Conservation (phyloP, 2,888 invertebrate genomes). For the Uloborus plumipes region DNA sequence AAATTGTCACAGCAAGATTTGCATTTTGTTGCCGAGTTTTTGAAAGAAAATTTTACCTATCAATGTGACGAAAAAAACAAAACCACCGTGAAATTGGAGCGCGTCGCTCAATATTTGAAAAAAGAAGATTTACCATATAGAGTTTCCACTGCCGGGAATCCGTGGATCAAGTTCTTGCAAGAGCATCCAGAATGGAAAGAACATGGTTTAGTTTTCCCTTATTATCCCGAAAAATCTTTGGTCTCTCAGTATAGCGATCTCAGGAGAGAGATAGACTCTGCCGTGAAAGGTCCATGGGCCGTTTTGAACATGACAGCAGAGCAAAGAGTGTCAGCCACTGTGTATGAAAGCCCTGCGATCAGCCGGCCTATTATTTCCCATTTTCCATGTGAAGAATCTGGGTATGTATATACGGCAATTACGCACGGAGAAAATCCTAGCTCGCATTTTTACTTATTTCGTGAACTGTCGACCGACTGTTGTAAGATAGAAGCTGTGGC, state of each 20-base stretch:
- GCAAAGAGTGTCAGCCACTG: background rate
- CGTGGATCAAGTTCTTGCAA: slow-evolving; percentile 78
- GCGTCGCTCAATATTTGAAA: slow-evolving; percentile 90
- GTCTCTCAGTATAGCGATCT: slow-evolving; percentile 84
- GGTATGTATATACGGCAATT: slow-evolving; percentile 50
- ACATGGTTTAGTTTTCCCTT: slow-evolving; percentile 78
- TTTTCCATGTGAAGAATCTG: slow-evolving; percentile 14
- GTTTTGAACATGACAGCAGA: slow-evolving; percentile 39
- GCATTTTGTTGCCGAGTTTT: slow-evolving; percentile 90
- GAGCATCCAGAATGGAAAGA: slow-evolving; percentile 79
- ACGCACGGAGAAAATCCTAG: slow-evolving; percentile 31
- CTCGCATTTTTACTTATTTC: slow-evolving; percentile 39
- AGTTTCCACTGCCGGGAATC: slow-evolving; percentile 79
- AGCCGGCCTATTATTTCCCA: slow-evolving; percentile 30
- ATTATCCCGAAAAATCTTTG: slow-evolving; percentile 82
- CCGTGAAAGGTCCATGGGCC: slow-evolving; percentile 75
- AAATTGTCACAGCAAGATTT: slow-evolving; percentile 91
- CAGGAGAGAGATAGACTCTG: slow-evolving; percentile 77
- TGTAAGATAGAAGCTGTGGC: slow-evolving; percentile 24
- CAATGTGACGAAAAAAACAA: slow-evolving; percentile 70
- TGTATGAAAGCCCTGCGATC: slow-evolving; percentile 3
- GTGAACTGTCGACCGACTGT: slow-evolving; percentile 18
- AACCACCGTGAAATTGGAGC: slow-evolving; percentile 83
- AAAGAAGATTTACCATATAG: slow-evolving; percentile 80
- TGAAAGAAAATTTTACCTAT: slow-evolving; percentile 71